phyloP scores from a whole-genome alignment of 30 jellyfish, hydroid and myxozoan genomes.

The Pseudorhiza aurosa region DNA sequence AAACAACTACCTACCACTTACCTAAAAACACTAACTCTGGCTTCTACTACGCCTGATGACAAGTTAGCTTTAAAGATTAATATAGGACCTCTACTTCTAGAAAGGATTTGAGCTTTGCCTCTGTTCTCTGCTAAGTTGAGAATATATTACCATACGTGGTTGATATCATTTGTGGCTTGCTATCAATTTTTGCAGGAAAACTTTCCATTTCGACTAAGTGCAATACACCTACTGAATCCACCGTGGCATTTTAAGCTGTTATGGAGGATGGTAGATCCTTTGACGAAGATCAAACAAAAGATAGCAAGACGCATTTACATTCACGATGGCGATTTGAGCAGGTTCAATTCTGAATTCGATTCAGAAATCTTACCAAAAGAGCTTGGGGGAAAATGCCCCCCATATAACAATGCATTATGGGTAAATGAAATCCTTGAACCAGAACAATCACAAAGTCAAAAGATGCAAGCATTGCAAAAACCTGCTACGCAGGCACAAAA shows the following conservation, averaged over 20 bases:
- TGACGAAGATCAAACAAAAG: constrained; percentile 72
- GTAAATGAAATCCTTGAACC: constrained; percentile 85
- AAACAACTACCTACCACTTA: no score
- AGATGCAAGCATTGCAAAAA: constrained; percentile 21
- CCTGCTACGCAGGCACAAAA: constrained; percentile 31
- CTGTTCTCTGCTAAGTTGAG: no score
- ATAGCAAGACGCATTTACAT: constrained; percentile 68
- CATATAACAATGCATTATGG: constrained; percentile 86
- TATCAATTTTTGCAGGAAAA: constrained; percentile 65
- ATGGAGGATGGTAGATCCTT: constrained; percentile 89
- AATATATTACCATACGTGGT: no score
- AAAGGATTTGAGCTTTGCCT: no score
- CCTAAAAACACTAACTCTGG: no score
- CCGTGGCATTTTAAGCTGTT: constrained; percentile 95
- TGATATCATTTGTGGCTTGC: no score
- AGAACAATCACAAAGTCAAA: constrained; percentile 60
- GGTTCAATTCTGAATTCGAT: constrained; percentile 78
- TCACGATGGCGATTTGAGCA: constrained; percentile 94
- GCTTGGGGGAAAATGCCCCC: constrained; percentile 84
- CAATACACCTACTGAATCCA: constrained; percentile 88
- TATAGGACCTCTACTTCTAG: no score
- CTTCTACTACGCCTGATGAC: no score
- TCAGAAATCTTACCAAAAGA: constrained; percentile 71
- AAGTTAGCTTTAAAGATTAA: no score
- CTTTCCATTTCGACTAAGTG: constrained; percentile 89